Evolutionary conservation across 2,113 vertebrate species (phyloP).

Genomic region (Chlamydotis undulata): DNA sequence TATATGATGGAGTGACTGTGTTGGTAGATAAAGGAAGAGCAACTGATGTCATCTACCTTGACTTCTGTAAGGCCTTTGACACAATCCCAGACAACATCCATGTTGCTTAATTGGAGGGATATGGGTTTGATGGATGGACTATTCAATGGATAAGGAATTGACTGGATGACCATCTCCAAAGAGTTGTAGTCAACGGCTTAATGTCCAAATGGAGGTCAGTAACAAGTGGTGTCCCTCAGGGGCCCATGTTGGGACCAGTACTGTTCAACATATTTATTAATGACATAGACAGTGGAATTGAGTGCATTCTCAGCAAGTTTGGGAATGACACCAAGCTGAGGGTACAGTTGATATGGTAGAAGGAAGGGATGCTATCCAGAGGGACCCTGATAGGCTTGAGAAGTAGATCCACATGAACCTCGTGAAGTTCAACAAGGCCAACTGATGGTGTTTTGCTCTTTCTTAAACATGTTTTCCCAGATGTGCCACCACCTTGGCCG

Average conservation of each 20-base stretch:
- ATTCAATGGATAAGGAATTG: background rate
- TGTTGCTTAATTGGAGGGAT: background rate
- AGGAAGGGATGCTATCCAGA: background rate
- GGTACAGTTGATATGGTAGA: too few relatives aligned
- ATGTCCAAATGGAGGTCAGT: background rate
- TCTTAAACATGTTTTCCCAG: too few relatives aligned
- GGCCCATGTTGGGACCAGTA: accelerated
- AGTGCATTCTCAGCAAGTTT: background rate
- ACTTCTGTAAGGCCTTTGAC: background rate
- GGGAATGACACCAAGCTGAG: accelerated
- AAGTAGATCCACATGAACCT: background rate
- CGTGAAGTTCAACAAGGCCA: too few relatives aligned
- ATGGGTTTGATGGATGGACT: background rate
- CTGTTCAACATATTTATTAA: background rate
- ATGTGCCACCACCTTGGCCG: background rate
- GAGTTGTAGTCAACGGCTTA: accelerated
- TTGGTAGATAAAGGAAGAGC: background rate
- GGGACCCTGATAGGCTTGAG: background rate
- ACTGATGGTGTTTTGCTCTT: background rate
- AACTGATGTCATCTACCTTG: background rate
- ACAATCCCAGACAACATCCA: background rate
- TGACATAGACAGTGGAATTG: background rate
- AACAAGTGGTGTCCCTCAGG: background rate
- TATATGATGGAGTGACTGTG: background rate
- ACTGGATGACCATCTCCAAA: background rate